Percentiles rank a stretch among this genome's conserved stretches.
Evolutionary conservation across 92 coral and sea anemone species (phyloP).

Genomic region (Meandrina meandrites): DNA sequence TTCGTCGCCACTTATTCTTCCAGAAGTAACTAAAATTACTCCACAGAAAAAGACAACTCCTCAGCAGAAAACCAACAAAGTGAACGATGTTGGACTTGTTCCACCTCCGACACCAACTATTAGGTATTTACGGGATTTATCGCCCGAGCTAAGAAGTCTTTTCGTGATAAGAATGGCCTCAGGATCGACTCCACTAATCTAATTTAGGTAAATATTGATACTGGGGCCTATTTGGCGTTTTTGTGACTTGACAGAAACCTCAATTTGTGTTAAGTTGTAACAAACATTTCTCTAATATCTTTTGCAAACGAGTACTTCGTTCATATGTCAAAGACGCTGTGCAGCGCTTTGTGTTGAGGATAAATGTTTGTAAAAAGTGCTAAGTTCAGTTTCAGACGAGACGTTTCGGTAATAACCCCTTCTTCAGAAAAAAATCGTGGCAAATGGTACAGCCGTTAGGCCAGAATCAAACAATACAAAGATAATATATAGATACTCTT

Average conservation of each 20-base stretch:
- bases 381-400: no score
- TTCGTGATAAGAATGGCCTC: not conserved
- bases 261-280: not conserved
- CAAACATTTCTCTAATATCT: no score
- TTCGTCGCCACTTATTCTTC: constrained; percentile 35
- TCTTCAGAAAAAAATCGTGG: no score
- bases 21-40: constrained; percentile 60
- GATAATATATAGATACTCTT: no score
- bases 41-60: constrained; percentile 43
- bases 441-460: no score
- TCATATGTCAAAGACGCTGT: no score
- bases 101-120: constrained; percentile 52
- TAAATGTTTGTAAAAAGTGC: no score
- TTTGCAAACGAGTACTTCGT: no score
- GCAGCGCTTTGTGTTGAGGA: no score
- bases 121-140: constrained; percentile 23
- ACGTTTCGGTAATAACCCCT: no score
- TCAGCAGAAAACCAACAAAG: not conserved
- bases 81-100: not conserved
- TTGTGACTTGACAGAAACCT: not conserved
- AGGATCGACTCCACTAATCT: not conserved
- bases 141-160: constrained; percentile 15
- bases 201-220: not conserved
- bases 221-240: not conserved
- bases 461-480: no score